These are phyloP conservation scores for Neomorphus geoffroyi DNA, from an alignment of 2,797 vertebrate species.

Conservation along the genomic window DNA sequence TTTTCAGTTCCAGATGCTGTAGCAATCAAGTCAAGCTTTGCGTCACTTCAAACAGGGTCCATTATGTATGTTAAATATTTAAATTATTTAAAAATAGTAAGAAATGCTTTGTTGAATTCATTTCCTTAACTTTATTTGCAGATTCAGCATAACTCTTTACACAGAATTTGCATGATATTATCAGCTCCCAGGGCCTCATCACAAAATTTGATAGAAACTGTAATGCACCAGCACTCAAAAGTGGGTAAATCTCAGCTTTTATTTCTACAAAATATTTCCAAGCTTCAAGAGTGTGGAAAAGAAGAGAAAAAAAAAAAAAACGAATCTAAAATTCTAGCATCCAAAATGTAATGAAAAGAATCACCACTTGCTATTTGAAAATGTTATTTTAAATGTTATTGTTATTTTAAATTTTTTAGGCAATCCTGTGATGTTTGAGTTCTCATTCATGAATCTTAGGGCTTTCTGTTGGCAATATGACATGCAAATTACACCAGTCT, in stretches of 20 bases:
- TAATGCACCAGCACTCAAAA: background rate
- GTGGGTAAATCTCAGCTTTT: conserved; percentile 10
- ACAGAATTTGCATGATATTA: background rate
- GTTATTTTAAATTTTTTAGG: background rate
- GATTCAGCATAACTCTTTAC: background rate
- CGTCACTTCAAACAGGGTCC: background rate
- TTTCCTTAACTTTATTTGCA: background rate
- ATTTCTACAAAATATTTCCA: conserved; percentile 8
- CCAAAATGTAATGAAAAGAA: background rate
- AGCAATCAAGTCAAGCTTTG: background rate
- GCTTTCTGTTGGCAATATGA: background rate
- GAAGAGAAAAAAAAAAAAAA: background rate
- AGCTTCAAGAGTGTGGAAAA: background rate
- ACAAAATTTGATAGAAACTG: background rate
- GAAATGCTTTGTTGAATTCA: background rate
- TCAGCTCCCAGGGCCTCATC: background rate
- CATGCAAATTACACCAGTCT: background rate
- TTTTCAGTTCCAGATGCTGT: background rate
- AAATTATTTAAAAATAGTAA: background rate
- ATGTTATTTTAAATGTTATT: conserved; percentile 18
- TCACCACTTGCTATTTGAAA: background rate
- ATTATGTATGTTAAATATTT: background rate
- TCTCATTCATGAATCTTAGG: background rate
- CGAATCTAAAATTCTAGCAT: background rate
- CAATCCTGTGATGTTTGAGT: background rate